Evolutionary conservation across 2,888 invertebrate genomes (phyloP).

Genomic region (Phengaris alcon): DNA sequence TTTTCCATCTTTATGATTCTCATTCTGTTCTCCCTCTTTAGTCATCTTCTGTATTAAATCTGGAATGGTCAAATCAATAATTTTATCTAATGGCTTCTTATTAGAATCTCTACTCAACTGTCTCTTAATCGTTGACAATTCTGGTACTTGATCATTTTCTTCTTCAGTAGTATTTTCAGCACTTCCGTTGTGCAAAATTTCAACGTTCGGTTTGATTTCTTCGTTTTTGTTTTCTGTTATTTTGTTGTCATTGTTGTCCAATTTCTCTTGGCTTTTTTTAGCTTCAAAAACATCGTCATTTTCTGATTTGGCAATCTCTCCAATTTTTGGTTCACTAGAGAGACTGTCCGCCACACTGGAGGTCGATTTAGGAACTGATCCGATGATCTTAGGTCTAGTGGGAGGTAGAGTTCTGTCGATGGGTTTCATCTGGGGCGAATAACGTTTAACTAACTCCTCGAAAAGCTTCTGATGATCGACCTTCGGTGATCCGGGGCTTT

Average conservation of each 20-base stretch:
- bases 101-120: constrained; percentile 57
- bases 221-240: constrained; percentile 36
- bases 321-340: constrained; percentile 50
- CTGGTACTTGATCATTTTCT: constrained; percentile 66
- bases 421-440: constrained; percentile 71
- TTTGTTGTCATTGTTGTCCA: constrained; percentile 39
- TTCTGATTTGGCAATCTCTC: constrained; percentile 47
- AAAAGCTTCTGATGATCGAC: constrained; percentile 69
- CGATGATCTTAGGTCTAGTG: constrained; percentile 67
- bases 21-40: constrained; percentile 59
- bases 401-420: constrained; percentile 71
- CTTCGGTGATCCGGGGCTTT: constrained; percentile 53
- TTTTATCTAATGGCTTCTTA: constrained; percentile 52
- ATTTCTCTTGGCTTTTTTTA: constrained; percentile 45
- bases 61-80: constrained; percentile 66
- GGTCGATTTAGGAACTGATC: constrained; percentile 66
- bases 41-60: constrained; percentile 67
- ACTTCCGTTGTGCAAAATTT: constrained; percentile 54
- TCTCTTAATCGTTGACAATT: constrained; percentile 56
- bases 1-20: constrained; percentile 55
- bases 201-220: constrained; percentile 44
- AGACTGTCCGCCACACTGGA: constrained; percentile 58
- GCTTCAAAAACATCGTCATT: constrained; percentile 66
- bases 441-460: constrained; percentile 69
- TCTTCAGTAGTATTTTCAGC: constrained; percentile 46